phyloP scores from a whole-genome alignment of 2,113 vertebrate species.

The Python bivittatus region DNA sequence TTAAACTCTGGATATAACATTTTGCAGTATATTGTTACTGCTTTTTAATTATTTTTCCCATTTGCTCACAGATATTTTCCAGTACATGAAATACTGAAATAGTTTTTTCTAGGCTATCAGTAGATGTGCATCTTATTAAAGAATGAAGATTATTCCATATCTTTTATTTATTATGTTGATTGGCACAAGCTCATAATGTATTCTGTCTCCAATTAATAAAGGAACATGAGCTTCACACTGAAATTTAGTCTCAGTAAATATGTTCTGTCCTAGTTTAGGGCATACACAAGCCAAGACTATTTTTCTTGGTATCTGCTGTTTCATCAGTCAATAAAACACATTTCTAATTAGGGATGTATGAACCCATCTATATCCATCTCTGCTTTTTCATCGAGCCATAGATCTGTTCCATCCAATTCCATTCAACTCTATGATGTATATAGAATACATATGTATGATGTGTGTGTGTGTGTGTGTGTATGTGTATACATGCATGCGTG shows the following conservation, averaged over 20 bases:
- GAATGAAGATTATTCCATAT: background rate
- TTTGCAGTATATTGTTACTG: constrained; percentile 17
- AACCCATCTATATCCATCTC: background rate
- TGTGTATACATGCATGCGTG: background rate
- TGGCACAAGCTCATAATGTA: background rate
- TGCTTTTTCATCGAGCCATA: background rate
- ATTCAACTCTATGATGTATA: background rate
- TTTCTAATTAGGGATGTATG: background rate
- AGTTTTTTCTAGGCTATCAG: background rate
- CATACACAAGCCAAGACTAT: background rate
- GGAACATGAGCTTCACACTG: background rate
- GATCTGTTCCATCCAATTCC: background rate
- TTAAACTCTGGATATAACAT: constrained; percentile 41
- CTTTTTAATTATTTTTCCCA: constrained; percentile 31
- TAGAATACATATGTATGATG: background rate
- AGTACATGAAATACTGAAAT: background rate
- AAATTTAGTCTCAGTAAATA: background rate
- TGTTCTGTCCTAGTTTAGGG: background rate
- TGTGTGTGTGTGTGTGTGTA: background rate
- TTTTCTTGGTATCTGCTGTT: background rate
- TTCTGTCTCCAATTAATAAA: background rate
- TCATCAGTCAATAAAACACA: background rate
- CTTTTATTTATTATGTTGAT: background rate
- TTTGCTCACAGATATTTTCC: background rate
- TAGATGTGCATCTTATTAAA: background rate